Evolutionary conservation across 2,113 vertebrate genomes (phyloP), one percentile per base, ranked within the genome.

Genomic region (Misgurnus anguillicaudatus): DNA sequence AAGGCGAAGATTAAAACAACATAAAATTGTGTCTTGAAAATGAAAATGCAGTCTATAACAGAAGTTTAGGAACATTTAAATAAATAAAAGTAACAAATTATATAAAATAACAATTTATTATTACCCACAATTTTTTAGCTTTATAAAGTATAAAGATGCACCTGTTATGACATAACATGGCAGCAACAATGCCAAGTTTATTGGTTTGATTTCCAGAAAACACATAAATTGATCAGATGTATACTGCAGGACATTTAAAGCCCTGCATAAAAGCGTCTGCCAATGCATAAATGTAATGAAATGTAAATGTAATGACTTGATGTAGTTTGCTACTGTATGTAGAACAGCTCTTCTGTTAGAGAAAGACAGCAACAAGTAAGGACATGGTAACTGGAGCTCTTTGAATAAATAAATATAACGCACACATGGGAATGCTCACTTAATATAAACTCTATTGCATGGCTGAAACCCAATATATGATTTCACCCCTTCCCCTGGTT

Each of bases 401-500:
- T 69, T 9, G 7, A 51, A 69, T 51, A 60, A 58, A 68, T 65
- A 78, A 66, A 82, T 62, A 68, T 47, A 62, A 47, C 13, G 47
- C 57, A 47, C 57, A 88, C 87, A 83, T 83, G 82, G 88, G 75
- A 85, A 88, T 80, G 83, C 80, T 60, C 51, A 78, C 82, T 82
- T 72, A 47, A 71, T 88, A 85, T 83, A 75, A 84, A 89, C 79
- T 53, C 24, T 19, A 75, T 41, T 75, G 84, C 70, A 76, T 79
- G 69, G 38, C 81, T 84, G 72, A 80, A 77, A 85, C 64, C 86
- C 90, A 91, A 90, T 89, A 88, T 88, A 76, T 53, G 79, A 84
- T 87, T 88, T 75, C 85, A 90, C 83, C 87, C 14, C 83, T 76
- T 64, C 85, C 83, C 85, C 83, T 85, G 78, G 84, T 75, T 86